Conservation (phyloP, 2,888 invertebrate genomes). For the Heteromurus nitidus region DNA sequence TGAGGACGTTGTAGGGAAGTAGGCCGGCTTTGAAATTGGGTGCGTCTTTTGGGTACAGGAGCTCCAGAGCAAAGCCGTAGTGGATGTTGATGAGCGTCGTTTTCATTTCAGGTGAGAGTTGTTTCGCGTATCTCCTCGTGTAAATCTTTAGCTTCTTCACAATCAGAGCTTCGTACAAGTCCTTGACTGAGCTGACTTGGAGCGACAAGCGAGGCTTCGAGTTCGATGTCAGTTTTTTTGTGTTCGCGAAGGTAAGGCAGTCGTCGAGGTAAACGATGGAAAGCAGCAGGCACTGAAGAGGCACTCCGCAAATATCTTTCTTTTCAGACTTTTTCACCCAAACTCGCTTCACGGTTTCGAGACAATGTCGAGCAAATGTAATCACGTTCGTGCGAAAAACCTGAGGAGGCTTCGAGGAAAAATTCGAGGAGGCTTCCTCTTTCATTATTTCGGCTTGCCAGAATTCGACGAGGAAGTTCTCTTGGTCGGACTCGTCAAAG, state of each 20-base stretch:
- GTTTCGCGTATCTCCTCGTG: background rate
- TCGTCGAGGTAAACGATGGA: background rate
- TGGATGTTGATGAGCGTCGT: background rate
- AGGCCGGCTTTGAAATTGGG: background rate
- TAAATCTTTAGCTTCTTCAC: background rate
- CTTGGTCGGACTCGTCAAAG: background rate
- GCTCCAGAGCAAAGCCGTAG: background rate
- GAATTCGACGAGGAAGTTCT: background rate
- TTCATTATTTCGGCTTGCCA: background rate
- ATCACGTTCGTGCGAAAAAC: background rate
- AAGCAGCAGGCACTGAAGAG: background rate
- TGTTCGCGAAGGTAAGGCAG: background rate
- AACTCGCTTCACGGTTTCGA: background rate
- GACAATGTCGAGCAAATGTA: background rate
- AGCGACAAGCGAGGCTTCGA: background rate
- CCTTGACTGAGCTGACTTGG: background rate
- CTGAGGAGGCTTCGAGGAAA: too few relatives aligned
- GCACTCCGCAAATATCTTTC: slow-evolving; percentile 1
- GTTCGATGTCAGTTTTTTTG: background rate
- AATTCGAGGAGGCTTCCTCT: background rate
- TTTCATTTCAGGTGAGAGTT: background rate
- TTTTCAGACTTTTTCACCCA: background rate
- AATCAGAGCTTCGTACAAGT: background rate
- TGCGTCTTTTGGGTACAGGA: background rate
- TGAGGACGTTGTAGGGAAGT: too few relatives aligned